Percentiles rank a stretch among this genome's conserved stretches.
Evolutionary conservation across 2,888 invertebrate genomes (phyloP).

Genomic region (Rotaria magnacalcarata): DNA sequence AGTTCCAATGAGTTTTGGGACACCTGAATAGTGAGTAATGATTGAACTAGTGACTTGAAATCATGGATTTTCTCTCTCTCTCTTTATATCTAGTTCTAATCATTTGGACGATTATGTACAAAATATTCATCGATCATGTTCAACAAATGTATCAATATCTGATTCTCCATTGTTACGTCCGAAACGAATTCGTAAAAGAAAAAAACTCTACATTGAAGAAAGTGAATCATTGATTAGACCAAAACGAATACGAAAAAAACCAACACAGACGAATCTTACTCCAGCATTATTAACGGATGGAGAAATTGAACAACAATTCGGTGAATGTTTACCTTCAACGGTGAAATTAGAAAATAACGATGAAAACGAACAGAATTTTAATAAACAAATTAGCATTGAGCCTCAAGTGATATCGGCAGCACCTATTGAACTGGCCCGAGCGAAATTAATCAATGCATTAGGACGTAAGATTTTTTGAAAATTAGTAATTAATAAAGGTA

Average conservation of each 20-base stretch:
- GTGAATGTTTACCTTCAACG: background rate
- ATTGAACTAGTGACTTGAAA: background rate
- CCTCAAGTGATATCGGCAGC: background rate
- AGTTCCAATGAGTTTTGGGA: background rate
- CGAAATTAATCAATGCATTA: background rate
- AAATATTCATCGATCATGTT: background rate
- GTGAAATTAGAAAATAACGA: background rate
- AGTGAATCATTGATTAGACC: background rate
- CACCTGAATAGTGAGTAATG: background rate
- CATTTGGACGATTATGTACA: background rate
- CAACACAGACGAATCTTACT: background rate
- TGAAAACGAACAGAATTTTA: background rate
- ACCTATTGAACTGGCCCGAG: background rate
- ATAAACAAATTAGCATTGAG: background rate
- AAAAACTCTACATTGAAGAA: background rate
- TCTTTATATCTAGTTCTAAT: background rate
- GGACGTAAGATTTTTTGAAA: background rate
- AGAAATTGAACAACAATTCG: slow-evolving; percentile 7
- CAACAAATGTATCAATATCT: background rate
- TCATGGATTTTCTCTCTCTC: too few relatives aligned
- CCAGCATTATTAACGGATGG: background rate
- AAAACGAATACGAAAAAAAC: background rate
- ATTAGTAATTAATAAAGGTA: background rate
- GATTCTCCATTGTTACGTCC: background rate
- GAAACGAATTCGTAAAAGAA: background rate